A percentile compares a stretch with the other conserved stretches of the same genome.
Conservation (phyloP, 2,797 vertebrate genomes). For the Cirrhinus molitorella region DNA sequence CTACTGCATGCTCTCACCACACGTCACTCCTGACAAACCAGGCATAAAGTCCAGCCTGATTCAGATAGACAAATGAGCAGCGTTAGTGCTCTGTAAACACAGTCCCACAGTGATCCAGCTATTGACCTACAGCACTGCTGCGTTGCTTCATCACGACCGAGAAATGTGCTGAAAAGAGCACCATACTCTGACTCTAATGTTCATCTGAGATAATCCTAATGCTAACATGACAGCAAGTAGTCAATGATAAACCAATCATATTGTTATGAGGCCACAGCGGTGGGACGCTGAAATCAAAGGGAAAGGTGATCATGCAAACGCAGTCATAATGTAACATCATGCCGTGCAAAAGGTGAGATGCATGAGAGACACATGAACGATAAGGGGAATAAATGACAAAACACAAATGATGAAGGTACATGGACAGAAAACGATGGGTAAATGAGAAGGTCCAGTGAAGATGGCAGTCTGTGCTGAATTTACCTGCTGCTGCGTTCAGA, state of each 20-base stretch:
- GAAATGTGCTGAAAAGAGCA: not conserved
- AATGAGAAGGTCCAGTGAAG: conserved; percentile 61
- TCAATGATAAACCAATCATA: not conserved
- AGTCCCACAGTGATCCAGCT: not conserved
- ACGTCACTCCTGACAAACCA: not conserved
- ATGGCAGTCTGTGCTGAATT: conserved; percentile 49
- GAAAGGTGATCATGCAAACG: conserved; percentile 44
- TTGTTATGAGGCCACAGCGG: not conserved
- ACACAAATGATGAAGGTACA: conserved; percentile 52
- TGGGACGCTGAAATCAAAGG: not conserved
- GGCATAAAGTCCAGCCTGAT: not conserved
- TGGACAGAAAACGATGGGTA: conserved; percentile 52
- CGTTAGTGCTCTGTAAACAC: not conserved
- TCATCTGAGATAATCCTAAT: not conserved
- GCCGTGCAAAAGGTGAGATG: conserved; percentile 61
- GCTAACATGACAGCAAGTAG: not conserved
- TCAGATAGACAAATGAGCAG: not conserved
- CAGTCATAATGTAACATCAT: conserved; percentile 25
- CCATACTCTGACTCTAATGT: not conserved
- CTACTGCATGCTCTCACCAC: not conserved
- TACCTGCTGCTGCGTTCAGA: conserved; percentile 79
- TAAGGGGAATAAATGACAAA: conserved; percentile 26
- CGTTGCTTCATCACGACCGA: not conserved
- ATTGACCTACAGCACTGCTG: not conserved
- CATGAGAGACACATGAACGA: conserved; percentile 18